phyloP scores from a whole-genome alignment of 2,113 vertebrate genomes.

The Triplophysa tibetana region DNA sequence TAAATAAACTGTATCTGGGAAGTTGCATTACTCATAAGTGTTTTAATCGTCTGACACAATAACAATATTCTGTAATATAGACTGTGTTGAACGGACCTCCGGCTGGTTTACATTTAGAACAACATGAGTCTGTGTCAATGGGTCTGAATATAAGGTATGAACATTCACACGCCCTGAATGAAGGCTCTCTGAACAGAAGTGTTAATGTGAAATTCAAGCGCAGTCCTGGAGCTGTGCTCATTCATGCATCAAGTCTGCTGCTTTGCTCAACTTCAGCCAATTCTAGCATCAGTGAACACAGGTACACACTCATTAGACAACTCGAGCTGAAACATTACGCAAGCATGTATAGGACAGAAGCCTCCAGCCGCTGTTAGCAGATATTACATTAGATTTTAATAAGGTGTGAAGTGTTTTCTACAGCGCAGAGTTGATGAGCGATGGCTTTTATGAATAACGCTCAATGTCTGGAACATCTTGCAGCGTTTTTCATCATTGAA shows the following conservation, averaged over 20 bases:
- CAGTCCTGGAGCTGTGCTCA: background rate
- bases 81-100: no score
- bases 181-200: background rate
- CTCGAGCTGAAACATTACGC: background rate
- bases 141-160: no score
- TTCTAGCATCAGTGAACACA: constrained; percentile 1
- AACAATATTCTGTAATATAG: no score
- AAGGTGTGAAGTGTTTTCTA: background rate
- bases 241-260: background rate
- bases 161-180: no score
- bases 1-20: no score
- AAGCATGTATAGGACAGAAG: background rate
- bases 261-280: background rate
- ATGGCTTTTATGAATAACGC: background rate
- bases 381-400: background rate
- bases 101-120: no score
- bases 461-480: background rate
- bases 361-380: background rate
- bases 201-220: background rate
- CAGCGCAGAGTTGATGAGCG: background rate
- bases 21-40: no score
- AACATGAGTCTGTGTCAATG: no score
- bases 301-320: background rate
- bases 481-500: background rate
- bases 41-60: no score